A percentile compares a stretch with the other conserved stretches of the same genome.
These are phyloP conservation scores for Dendrolimus punctatus DNA, from an alignment of 1,140 invertebrate species.

Conservation along the genomic window DNA sequence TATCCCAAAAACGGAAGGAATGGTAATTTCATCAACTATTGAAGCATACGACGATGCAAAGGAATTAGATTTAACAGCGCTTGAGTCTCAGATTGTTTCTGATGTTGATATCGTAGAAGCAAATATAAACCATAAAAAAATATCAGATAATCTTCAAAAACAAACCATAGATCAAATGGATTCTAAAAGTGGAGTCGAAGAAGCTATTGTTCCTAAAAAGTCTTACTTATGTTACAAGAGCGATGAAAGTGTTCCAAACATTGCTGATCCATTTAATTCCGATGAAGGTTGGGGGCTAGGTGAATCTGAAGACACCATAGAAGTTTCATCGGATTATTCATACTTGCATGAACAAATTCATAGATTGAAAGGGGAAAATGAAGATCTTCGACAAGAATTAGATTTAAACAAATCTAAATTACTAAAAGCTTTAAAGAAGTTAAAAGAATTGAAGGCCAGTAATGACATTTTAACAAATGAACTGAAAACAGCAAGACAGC, in stretches of 20 bases:
- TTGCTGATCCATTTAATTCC: conserved; percentile 56
- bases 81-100: conserved; percentile 55
- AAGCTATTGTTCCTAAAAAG: conserved; percentile 65
- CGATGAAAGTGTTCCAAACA: conserved; percentile 15
- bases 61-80: conserved; percentile 26
- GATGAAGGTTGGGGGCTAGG: conserved; percentile 63
- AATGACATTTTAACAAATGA: conserved; percentile 75
- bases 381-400: conserved; percentile 71
- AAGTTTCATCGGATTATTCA: conserved; percentile 37
- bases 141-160: conserved; percentile 23
- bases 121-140: conserved; percentile 21
- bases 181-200: conserved; percentile 22
- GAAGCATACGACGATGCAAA: conserved; percentile 37
- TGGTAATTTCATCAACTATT: conserved; percentile 61
- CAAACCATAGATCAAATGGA: conserved; percentile 11
- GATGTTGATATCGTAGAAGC: conserved; percentile 20
- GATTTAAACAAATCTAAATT: conserved; percentile 76
- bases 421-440: conserved; percentile 80
- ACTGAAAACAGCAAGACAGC: conserved; percentile 69
- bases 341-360: conserved; percentile 45
- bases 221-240: conserved; percentile 67
- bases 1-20: conserved; percentile 64
- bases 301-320: conserved; percentile 31
- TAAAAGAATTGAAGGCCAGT: conserved; percentile 81
- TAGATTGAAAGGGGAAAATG: conserved; percentile 45